Conservation (phyloP, 1,140 invertebrate genomes). For the Eubasilissa regina region DNA sequence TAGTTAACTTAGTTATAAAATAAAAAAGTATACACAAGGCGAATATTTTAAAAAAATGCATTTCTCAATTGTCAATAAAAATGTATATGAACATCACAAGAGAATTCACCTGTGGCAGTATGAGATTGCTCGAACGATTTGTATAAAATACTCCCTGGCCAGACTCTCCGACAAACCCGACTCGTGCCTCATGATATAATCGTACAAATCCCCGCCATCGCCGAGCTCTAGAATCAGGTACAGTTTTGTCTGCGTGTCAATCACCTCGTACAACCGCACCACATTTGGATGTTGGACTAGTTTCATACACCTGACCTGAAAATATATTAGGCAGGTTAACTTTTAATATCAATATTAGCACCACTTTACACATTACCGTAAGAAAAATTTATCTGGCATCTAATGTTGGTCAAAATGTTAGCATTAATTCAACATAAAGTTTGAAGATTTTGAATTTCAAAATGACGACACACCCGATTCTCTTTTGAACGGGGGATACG, state of each 20-base stretch:
- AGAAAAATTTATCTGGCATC: too few relatives aligned
- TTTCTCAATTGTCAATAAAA: background rate
- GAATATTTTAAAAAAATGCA: background rate
- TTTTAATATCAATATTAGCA: too few relatives aligned
- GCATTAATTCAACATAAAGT: too few relatives aligned
- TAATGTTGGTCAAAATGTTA: too few relatives aligned
- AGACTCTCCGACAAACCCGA: slow-evolving; percentile 82
- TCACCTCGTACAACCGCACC: slow-evolving; percentile 98
- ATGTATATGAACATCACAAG: too few relatives aligned
- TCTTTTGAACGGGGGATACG: too few relatives aligned
- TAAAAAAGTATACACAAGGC: too few relatives aligned
- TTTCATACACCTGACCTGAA: slow-evolving; percentile 97
- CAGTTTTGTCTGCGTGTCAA: slow-evolving; percentile 97
- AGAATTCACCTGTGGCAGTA: slow-evolving; percentile 92
- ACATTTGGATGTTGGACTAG: slow-evolving; percentile 99
- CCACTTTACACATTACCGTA: too few relatives aligned
- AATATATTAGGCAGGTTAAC: too few relatives aligned
- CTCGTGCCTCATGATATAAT: slow-evolving; percentile 98
- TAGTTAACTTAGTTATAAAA: too few relatives aligned
- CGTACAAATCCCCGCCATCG: slow-evolving; percentile 99
- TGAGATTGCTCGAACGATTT: slow-evolving; percentile 97
- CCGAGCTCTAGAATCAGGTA: slow-evolving; percentile 97
- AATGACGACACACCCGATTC: too few relatives aligned
- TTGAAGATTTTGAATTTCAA: too few relatives aligned
- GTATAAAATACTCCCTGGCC: slow-evolving; percentile 94